Conservation (phyloP, 2,797 vertebrate genomes). For the Scyliorhinus canicula region DNA sequence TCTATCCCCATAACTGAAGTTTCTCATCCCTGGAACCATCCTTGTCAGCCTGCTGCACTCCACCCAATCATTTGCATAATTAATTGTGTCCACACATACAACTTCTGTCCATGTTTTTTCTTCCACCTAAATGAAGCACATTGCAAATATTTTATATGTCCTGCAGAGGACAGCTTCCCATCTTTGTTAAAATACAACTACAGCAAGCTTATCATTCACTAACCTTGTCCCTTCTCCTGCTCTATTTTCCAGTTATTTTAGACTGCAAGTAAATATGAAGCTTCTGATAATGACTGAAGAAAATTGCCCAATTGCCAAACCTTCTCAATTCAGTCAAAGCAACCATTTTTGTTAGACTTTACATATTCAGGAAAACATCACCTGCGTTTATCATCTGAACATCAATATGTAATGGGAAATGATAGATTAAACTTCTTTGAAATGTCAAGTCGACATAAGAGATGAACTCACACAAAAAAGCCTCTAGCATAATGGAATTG, state of each 20-base stretch:
- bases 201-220: background rate
- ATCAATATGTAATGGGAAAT: conserved; percentile 32
- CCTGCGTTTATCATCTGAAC: background rate
- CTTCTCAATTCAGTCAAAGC: background rate
- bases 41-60: too few species aligned
- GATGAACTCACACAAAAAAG: conserved; percentile 30
- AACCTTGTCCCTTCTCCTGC: background rate
- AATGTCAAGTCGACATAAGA: conserved; percentile 21
- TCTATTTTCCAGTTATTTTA: background rate
- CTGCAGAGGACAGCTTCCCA: background rate
- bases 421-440: conserved; percentile 33
- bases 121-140: background rate
- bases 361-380: conserved; percentile 4
- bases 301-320: background rate
- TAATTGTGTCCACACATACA: background rate
- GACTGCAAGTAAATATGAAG: background rate
- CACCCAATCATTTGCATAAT: background rate
- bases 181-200: background rate
- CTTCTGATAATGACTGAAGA: background rate
- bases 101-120: background rate
- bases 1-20: too few species aligned
- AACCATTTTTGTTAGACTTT: background rate
- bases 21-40: too few species aligned
- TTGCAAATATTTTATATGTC: background rate
- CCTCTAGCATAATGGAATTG: conserved; percentile 33